Base-by-base conservation (phyloP, 2,797 vertebrate species). In the Falco cherrug region DNA sequence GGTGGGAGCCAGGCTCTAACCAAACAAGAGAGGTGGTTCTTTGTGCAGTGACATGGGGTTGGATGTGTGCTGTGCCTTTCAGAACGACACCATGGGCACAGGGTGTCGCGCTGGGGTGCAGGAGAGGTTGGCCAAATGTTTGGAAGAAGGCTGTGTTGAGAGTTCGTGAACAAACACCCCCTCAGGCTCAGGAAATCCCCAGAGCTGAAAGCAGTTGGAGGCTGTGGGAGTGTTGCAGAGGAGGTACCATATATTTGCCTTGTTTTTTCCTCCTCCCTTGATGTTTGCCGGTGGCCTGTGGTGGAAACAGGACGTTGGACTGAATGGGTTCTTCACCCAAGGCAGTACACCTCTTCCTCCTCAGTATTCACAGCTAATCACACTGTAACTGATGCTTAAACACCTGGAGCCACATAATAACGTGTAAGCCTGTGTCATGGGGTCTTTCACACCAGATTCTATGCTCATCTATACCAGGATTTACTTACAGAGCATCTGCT, bases 261-360 rank as follows among this genome's bases (percentile, higher is more conserved):
- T 75, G 51, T 31, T 90, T 94, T 94, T 90, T 57, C 41, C 57
- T 87, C 41, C 93, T 95, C 61, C 45, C 50, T 88, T 57, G n/a
- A 39, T 64, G 48, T 68, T 87, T 2, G 10, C n/a, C 60, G 76
- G 41, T 50, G 70, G 28, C 70, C 77, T 68, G 54, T 77, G 20
- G 26, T 59, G 57, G 65, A 95, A 93, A 60, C 48, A 47, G 87
- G 84, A 87, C 13, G 13, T 35, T 67, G 68, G 19, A 17, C 53
- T 68, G 65, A 87, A 59, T 3, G 3, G 17, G 12, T 79, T 81
- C 56, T 31, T 70, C 54, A 50, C 80, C 60, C 0, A 1, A 57
- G 53, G 45, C 85, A 57, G 45, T 33, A 22, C 20, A 21, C 12
- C 39, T 77, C 60, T 86, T 93, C 81, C 71, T 73, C 81, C 75